These are phyloP conservation scores for Masnerella sp. DNA, from an alignment of 2,888 invertebrate species.

Conservation along the genomic window DNA sequence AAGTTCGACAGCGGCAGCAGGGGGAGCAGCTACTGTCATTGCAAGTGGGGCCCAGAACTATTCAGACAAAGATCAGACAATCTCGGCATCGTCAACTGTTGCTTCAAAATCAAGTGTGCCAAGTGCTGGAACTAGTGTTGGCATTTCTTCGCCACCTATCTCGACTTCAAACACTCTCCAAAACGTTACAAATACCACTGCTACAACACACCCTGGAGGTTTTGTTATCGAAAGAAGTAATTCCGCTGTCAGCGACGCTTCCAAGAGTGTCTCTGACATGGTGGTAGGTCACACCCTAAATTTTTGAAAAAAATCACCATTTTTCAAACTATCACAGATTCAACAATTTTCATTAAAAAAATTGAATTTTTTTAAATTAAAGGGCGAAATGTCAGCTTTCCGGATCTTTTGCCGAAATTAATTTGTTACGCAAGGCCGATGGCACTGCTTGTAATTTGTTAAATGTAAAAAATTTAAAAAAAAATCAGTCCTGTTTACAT, in stretches of 20 bases:
- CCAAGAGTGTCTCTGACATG: constrained; percentile 84
- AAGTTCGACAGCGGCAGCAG: constrained; percentile 73
- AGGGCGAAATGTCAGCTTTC: too few species aligned
- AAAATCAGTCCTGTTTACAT: too few species aligned
- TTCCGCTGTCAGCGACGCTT: constrained; percentile 83
- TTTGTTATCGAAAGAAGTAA: constrained; percentile 78
- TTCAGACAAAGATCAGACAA: constrained; percentile 72
- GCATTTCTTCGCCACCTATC: constrained; percentile 64
- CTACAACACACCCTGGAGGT: constrained; percentile 70
- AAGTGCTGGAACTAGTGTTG: constrained; percentile 64
- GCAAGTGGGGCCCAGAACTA: constrained; percentile 71
- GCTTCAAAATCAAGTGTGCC: constrained; percentile 58
- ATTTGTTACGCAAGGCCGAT: too few species aligned
- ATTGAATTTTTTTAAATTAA: too few species aligned
- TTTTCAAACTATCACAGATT: too few species aligned
- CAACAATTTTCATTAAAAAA: too few species aligned
- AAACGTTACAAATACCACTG: constrained; percentile 68
- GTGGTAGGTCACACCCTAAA: constrained; percentile 82
- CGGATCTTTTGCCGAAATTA: too few species aligned
- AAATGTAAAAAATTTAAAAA: too few species aligned
- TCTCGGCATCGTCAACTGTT: constrained; percentile 66
- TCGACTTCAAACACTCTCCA: constrained; percentile 62
- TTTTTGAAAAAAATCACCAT: too few species aligned
- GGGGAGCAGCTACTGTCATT: constrained; percentile 72
- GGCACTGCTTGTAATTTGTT: too few species aligned